Conservation (phyloP, 2,888 invertebrate species). For the Leptinotarsa tumamoca region DNA sequence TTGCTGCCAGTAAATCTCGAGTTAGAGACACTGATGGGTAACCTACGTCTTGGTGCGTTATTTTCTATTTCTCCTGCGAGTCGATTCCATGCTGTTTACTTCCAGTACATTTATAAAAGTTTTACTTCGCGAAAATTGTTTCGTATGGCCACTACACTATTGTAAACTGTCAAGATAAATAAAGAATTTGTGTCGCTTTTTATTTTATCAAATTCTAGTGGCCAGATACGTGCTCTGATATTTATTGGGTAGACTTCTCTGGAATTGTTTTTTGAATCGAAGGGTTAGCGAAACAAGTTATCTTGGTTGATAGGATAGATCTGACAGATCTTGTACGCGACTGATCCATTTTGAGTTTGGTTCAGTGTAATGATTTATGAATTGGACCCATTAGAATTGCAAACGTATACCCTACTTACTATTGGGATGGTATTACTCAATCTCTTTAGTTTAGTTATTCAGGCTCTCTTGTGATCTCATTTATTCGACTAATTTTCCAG, state of each 20-base stretch:
- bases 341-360: not conserved
- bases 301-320: not conserved
- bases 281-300: not conserved
- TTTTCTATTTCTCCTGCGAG: slow-evolving; percentile 16
- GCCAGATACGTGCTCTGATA: slow-evolving; percentile 38
- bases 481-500: too few species aligned
- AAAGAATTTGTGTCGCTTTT: slow-evolving; percentile 41
- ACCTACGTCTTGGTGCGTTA: slow-evolving; percentile 19
- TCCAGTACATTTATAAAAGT: slow-evolving; percentile 45
- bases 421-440: too few species aligned
- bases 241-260: slow-evolving; percentile 33
- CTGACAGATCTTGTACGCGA: not conserved
- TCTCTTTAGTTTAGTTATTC: too few species aligned
- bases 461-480: too few species aligned
- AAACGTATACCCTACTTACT: too few species aligned
- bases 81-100: slow-evolving; percentile 45
- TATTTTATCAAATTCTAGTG: slow-evolving; percentile 36
- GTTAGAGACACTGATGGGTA: slow-evolving; percentile 49
- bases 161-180: slow-evolving; percentile 48
- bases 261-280: not conserved
- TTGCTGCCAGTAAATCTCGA: slow-evolving; percentile 55
- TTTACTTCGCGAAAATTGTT: slow-evolving; percentile 49
- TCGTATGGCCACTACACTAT: slow-evolving; percentile 36
- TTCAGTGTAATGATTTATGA: not conserved
- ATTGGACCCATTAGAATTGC: too few species aligned